Evolutionary conservation across 2,888 invertebrate species (phyloP), one percentile per base, ranked within the genome.

Genomic region (Desoria tigrina): DNA sequence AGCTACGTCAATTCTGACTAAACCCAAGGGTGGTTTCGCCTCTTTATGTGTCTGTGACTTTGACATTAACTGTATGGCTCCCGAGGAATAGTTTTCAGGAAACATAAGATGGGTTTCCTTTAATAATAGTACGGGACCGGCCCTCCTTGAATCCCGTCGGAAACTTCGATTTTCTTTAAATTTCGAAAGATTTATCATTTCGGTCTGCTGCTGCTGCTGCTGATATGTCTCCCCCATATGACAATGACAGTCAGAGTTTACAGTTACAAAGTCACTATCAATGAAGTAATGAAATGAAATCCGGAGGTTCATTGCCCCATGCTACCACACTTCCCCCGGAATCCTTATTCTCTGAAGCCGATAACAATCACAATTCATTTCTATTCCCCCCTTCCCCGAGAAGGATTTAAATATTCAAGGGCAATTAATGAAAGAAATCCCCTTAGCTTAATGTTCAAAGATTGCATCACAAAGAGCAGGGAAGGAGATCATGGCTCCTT

Each of bases 361-460:
- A 62, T 56, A 59, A 59, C 64, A 65, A 65, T 60, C 60, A 45
- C 65, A 49, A 45, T 54, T 51, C 51, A 42, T 45, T 55, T 53
- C 57, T 42, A 26, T 32, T 42, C 60, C 54, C 49, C 65, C 51
- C n/a, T 51, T n/a, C 24, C 18, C 6, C 16, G 28, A 26, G 42
- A n/a, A n/a, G n/a, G n/a, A 27, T 64, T 58, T 60, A 54, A 59
- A 59, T 61, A 59, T 54, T 61, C 65, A 61, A 42, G 62, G 74
- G 69, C 72, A 72, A 74, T 74, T 74, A 74, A 74, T 74, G 74
- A 65, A 65, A 69, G 70, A 70, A 63, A 72, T 24, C 24, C 51
- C 26, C 11, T 16, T 18, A 6, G 45, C 45, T 45, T 45, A 45
- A 16, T 6, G 45, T n/a, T 45, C 45, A 45, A 45, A 45, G n/a